phyloP scores from a whole-genome alignment of 2,113 vertebrate species.

The Phyllopteryx taeniolatus region DNA sequence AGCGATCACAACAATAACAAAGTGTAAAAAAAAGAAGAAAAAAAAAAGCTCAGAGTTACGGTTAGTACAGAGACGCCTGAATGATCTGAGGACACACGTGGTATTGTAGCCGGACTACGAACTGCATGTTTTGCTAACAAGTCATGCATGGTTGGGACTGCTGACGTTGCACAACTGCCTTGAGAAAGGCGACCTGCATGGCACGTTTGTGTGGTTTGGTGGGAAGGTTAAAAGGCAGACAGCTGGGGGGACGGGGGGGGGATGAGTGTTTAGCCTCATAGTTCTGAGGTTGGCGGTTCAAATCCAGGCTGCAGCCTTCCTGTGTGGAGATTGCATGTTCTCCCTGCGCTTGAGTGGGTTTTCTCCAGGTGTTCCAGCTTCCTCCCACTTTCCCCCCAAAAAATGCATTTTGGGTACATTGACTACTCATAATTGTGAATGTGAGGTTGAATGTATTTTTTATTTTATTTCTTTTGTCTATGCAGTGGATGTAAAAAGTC shows the following conservation, averaged over 20 bases:
- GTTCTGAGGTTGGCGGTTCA: not conserved
- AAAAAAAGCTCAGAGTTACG: not conserved
- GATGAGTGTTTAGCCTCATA: not conserved
- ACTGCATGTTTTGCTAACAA: conserved; percentile 18
- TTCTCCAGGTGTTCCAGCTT: too few species aligned
- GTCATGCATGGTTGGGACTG: conserved; percentile 14
- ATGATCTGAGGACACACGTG: conserved; percentile 14
- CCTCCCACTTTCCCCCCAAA: too few species aligned
- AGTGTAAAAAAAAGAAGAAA: not conserved
- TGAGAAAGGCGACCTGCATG: conserved; percentile 14
- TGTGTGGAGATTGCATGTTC: too few species aligned
- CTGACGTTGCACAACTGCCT: conserved; percentile 1
- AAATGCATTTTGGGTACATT: too few species aligned
- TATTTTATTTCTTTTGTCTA: too few species aligned
- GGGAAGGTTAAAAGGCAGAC: not conserved
- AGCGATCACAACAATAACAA: conserved; percentile 14
- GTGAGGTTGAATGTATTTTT: too few species aligned
- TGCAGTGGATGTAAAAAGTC: too few species aligned
- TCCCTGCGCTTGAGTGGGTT: too few species aligned
- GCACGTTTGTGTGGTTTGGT: not conserved
- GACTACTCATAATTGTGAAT: too few species aligned
- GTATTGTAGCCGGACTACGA: conserved; percentile 35
- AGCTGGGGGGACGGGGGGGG: not conserved
- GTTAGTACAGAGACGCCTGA: not conserved
- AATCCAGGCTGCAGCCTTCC: not conserved